A percentile compares a stretch with the other conserved stretches of the same genome.
Conservation (phyloP, 1,140 invertebrate genomes). For the Maconellicoccus hirsutus region DNA sequence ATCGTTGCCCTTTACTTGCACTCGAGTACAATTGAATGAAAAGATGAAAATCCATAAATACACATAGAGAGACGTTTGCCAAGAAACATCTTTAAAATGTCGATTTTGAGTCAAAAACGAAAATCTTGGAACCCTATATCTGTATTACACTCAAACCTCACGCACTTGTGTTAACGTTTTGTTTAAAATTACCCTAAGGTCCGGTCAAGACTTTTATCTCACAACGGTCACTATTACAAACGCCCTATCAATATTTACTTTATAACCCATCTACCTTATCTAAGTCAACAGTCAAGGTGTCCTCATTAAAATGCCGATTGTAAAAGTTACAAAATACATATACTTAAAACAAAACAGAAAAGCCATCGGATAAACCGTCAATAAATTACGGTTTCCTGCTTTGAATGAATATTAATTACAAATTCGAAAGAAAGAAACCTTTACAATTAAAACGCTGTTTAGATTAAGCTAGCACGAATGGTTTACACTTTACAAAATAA, state of each 20-base stretch:
- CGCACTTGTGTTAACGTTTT: no score
- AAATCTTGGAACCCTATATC: not conserved
- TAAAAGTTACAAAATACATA: no score
- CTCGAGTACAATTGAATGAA: no score
- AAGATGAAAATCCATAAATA: no score
- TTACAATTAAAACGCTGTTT: not conserved
- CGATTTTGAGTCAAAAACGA: not conserved
- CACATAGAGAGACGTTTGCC: no score
- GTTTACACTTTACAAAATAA: not conserved
- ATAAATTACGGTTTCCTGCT: not conserved
- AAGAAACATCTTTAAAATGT: not conserved
- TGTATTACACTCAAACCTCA: not conserved
- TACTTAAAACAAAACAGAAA: not conserved
- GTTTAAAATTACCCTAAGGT: not conserved
- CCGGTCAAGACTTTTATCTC: not conserved
- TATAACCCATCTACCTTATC: not conserved
- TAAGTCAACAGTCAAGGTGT: not conserved
- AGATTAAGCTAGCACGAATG: no score
- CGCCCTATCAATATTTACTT: not conserved
- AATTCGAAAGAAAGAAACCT: not conserved
- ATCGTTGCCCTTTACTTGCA: no score
- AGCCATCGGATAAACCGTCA: not conserved
- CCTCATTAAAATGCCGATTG: not conserved
- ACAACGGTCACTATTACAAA: not conserved
- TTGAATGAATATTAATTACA: slow-evolving; percentile 1